phyloP scores from a whole-genome alignment of 2,888 invertebrate species.

The Cosmorhoe ocellata region DNA sequence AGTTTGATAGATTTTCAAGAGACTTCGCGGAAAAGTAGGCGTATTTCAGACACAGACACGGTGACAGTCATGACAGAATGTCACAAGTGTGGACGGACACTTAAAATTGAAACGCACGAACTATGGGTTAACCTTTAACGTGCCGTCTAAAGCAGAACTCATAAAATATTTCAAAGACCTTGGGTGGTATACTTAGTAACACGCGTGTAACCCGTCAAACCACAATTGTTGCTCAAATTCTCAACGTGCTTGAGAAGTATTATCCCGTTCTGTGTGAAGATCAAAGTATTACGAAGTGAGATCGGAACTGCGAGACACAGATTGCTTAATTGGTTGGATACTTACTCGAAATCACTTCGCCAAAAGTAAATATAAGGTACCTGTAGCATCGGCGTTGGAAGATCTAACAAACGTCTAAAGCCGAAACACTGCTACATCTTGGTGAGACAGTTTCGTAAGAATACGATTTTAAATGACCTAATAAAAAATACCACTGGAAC shows the following conservation, averaged over 20 bases:
- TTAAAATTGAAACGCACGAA: background rate
- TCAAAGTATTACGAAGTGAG: conserved; percentile 20
- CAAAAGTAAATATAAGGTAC: background rate
- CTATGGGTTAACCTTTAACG: background rate
- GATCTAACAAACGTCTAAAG: too few species aligned
- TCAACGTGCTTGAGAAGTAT: conserved; percentile 13
- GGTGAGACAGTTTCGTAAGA: too few species aligned
- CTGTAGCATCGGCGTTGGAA: too few species aligned
- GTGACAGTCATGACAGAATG: too few species aligned
- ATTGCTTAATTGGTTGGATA: background rate
- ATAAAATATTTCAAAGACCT: background rate
- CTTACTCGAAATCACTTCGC: background rate
- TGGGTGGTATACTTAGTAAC: background rate
- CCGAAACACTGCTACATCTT: too few species aligned
- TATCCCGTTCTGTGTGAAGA: conserved; percentile 18
- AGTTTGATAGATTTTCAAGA: too few species aligned
- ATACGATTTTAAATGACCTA: too few species aligned
- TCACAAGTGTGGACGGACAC: too few species aligned
- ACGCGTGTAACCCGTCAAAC: conserved; percentile 3
- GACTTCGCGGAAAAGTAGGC: too few species aligned
- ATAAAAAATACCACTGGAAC: too few species aligned
- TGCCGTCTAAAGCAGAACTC: background rate
- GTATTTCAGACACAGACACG: too few species aligned
- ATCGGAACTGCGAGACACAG: conserved; percentile 6
- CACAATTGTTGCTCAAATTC: conserved; percentile 14